Evolutionary conservation across 2,888 invertebrate genomes (phyloP), one percentile per base, ranked within the genome.

Genomic region (Helicoverpa assulta): DNA sequence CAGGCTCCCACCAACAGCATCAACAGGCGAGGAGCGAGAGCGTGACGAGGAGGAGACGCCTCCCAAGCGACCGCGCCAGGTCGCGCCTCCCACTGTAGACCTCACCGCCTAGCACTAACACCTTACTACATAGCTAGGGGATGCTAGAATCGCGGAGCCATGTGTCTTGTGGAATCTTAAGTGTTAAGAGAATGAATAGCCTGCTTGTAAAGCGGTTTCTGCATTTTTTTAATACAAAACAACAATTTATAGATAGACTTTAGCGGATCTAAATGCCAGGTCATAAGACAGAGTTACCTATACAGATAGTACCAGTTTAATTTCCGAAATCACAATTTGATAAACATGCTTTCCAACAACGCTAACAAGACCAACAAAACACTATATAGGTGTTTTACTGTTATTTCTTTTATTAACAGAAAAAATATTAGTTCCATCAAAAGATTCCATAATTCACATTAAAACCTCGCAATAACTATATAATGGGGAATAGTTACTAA

Each of bases 61-160:
- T 10, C 85, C 89, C 75, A 96, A 96, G 84, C 95, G 96, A 33
- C 88, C 94, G 76, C 94, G 95, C 73, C 96, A 96, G 93, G 95
- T 96, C 90, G 78, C 84, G 78, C 84, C 70, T 57, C 80, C 78
- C 52, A 85, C 88, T 84, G 93, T 95, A 89, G 95, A 95, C 91
- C 95, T 95, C 91, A 95, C 95, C 77, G 89, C 90, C 69, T 92
- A 91, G 86, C 47, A 67, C 58, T 70, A 69, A 77, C 61, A 16
- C n/a, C 40, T 40, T 12, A 47, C n/a, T 6, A n/a, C 12, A 10
- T 40, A 12, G 5, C 16, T 19, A 59, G n/a, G 57, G 47, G 56
- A 60, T 47, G 43, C 29, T 16, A 33, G 52, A 57, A 40, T 50
- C 21, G 40, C 55, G 60, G 7, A 5, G 7, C 18, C 5, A 47